Base-by-base conservation (phyloP, 2,888 invertebrate species). In the Andrena trimmerana region DNA sequence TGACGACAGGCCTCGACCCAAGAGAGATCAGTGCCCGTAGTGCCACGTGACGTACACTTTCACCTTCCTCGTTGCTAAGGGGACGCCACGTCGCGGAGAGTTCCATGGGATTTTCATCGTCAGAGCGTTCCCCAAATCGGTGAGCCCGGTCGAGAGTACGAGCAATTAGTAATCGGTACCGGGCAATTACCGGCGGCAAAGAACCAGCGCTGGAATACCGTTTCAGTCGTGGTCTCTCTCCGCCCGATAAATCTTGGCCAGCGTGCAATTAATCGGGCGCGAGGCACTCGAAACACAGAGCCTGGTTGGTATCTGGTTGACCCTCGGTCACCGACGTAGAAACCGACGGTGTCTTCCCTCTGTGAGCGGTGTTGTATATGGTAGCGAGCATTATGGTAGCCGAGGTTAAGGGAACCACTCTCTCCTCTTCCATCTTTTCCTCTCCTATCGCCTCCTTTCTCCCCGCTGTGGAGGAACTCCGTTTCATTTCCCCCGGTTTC, bases 241-340 rank as follows among this genome's bases (percentile, higher is more conserved):
- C 67, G 82, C 85, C 86, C 91, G 88, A 92, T 93, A 93, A 93
- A 93, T 93, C 92, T 90, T 86, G 81, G 74, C 73, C 85, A 77
- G 88, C 83, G 85, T 85, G 92, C 91, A 92, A 93, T 93, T 92
- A 93, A 93, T 92, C 92, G 92, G 90, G 90, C 85, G 89, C 89
- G 86, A 92, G 90, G 88, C 87, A 88, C 85, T 88, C 87, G 86
- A 86, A 89, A 89, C 87, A 90, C 88, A 88, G 85, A 75, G 78
- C 78, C 83, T 77, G 83, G 73, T 79, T 86, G 90, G 92, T 91
- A 92, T 92, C 89, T 89, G 89, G 90, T 89, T 92, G 92, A 92
- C 92, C 92, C 89, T 89, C 81, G 91, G 90, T 91, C 91, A 90
- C 85, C 83, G 83, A 67, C 80, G 78, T 81, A 86, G 81, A 84